phyloP scores from a whole-genome alignment of 2,888 invertebrate species.

The Saturnia japonica region DNA sequence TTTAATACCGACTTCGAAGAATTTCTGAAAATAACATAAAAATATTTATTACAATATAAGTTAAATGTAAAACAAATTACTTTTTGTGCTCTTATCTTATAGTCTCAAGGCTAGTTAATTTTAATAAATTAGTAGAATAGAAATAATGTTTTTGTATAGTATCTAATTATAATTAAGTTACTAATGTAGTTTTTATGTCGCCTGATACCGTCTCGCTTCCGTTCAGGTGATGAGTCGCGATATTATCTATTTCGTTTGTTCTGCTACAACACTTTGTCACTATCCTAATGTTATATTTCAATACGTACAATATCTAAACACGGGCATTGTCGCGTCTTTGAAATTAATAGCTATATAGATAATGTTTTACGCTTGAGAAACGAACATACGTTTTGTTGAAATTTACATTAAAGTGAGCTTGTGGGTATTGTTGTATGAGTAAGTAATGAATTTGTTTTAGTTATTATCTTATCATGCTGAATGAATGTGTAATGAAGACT shows the following conservation, averaged over 20 bases:
- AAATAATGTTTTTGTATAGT: conserved; percentile 26
- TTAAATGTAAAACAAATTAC: conserved; percentile 1
- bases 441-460: conserved; percentile 48
- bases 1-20: conserved; percentile 41
- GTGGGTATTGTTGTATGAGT: conserved; percentile 37
- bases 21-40: conserved; percentile 28
- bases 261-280: conserved; percentile 63
- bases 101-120: neutral
- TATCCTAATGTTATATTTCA: conserved; percentile 46
- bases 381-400: conserved; percentile 48
- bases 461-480: conserved; percentile 48
- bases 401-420: conserved; percentile 50
- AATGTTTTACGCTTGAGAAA: conserved; percentile 47
- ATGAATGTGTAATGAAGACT: conserved; percentile 37
- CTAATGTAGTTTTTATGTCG: conserved; percentile 79
- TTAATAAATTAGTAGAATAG: conserved; percentile 28
- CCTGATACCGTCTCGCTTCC: conserved; percentile 62
- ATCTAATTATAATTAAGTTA: conserved; percentile 52
- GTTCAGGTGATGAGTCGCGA: conserved; percentile 73
- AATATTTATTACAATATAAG: conserved; percentile 25
- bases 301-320: conserved; percentile 37
- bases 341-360: conserved; percentile 59
- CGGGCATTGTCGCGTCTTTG: conserved; percentile 41
- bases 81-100: neutral
- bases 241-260: conserved; percentile 55